Conservation (phyloP, 2,797 vertebrate species). For the Acanthis flammea region DNA sequence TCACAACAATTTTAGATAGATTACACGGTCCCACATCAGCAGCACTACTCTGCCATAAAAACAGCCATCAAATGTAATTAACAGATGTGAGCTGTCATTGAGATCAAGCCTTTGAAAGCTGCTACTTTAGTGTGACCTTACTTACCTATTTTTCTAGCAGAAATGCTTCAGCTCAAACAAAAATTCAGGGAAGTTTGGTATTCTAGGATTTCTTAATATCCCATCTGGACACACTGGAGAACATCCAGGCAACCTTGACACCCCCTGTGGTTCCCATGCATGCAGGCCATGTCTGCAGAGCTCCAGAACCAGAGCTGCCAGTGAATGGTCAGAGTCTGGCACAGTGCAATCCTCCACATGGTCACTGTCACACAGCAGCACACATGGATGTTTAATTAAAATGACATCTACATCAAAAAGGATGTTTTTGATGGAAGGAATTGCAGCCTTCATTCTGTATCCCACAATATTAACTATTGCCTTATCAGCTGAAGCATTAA, state of each 20-base stretch:
- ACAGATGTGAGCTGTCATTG: neutral
- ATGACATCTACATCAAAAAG: neutral
- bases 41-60: neutral
- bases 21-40: neutral
- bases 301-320: neutral
- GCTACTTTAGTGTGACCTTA: neutral
- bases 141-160: neutral
- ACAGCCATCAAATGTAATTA: neutral
- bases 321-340: neutral
- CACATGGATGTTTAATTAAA: neutral
- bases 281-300: neutral
- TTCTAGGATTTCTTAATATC: neutral
- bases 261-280: neutral
- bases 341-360: rapidly evolving
- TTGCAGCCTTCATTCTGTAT: neutral
- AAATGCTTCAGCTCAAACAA: neutral
- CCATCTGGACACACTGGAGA: neutral
- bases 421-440: neutral
- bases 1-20: neutral
- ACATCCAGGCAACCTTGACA: neutral
- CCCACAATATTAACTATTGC: neutral
- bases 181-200: neutral
- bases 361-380: neutral
- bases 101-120: neutral
- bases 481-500: neutral